Conservation (phyloP, 2,113 vertebrate species). For the Salvelinus alpinus region DNA sequence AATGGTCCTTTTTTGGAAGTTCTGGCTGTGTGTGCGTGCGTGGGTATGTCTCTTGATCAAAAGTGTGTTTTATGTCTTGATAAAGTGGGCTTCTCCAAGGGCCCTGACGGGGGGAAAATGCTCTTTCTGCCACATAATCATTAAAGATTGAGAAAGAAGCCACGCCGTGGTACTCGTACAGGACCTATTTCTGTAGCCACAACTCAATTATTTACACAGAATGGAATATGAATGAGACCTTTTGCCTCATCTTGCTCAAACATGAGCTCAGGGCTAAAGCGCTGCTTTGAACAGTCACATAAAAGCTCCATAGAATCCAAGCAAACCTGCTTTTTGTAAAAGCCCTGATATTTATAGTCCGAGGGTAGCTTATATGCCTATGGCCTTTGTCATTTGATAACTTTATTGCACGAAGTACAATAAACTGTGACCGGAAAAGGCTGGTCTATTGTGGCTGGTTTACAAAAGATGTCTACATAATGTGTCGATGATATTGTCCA, state of each 20-base stretch:
- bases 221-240: constrained; percentile 52
- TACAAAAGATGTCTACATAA: constrained; percentile 1
- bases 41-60: neutral
- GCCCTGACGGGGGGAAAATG: constrained; percentile 16
- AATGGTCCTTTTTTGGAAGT: constrained; percentile 14
- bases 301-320: constrained; percentile 6
- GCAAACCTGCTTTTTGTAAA: neutral
- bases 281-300: neutral
- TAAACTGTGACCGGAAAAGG: neutral
- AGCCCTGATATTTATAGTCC: neutral
- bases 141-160: constrained; percentile 64
- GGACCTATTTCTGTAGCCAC: constrained; percentile 61
- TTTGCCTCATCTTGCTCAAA: constrained; percentile 32
- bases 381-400: neutral
- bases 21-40: constrained; percentile 1
- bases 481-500: neutral
- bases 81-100: constrained; percentile 30
- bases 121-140: constrained; percentile 48
- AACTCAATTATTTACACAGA: constrained; percentile 68
- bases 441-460: constrained; percentile 11
- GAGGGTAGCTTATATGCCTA: neutral
- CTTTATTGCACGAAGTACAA: constrained; percentile 11
- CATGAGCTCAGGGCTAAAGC: constrained; percentile 14
- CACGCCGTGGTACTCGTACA: constrained; percentile 26
- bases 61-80: constrained; percentile 37